phyloP scores from a whole-genome alignment of 2,888 invertebrate genomes.

The Augiades crinisus region DNA sequence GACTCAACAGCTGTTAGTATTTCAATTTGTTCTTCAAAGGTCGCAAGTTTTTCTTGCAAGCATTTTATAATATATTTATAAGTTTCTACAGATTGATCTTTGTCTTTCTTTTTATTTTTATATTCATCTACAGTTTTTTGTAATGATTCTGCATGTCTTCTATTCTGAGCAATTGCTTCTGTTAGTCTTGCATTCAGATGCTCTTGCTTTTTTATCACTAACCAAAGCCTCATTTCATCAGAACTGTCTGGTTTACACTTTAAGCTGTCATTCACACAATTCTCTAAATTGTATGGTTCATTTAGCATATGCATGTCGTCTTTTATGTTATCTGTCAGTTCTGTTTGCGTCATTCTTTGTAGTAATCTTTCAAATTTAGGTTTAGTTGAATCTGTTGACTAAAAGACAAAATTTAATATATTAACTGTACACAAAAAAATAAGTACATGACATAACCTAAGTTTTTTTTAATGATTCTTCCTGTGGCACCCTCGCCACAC shows the following conservation, averaged over 20 bases:
- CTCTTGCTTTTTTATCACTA: conserved; percentile 67
- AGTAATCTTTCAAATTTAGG: conserved; percentile 52
- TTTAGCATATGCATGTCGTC: conserved; percentile 45
- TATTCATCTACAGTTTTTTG: conserved; percentile 54
- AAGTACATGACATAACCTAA: no score
- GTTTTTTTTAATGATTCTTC: no score
- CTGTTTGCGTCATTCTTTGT: conserved; percentile 51
- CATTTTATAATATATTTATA: conserved; percentile 68
- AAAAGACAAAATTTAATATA: conserved; percentile 6
- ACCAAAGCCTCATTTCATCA: conserved; percentile 58
- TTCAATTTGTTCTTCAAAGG: conserved; percentile 72
- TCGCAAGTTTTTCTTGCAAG: conserved; percentile 69
- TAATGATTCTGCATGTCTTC: conserved; percentile 55
- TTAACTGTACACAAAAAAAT: conserved; percentile 23
- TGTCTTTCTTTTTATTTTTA: conserved; percentile 47
- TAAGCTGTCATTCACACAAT: conserved; percentile 54
- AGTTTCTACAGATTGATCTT: conserved; percentile 57
- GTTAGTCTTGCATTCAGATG: conserved; percentile 57
- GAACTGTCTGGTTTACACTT: conserved; percentile 53
- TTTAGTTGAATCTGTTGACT: conserved; percentile 33
- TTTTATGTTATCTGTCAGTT: conserved; percentile 58
- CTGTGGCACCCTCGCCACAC: no score
- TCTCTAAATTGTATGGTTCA: conserved; percentile 56
- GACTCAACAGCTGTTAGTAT: conserved; percentile 69
- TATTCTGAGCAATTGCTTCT: conserved; percentile 55